These are phyloP conservation scores for Labeo catla DNA, from an alignment of 2,113 vertebrate genomes.

Conservation along the genomic window DNA sequence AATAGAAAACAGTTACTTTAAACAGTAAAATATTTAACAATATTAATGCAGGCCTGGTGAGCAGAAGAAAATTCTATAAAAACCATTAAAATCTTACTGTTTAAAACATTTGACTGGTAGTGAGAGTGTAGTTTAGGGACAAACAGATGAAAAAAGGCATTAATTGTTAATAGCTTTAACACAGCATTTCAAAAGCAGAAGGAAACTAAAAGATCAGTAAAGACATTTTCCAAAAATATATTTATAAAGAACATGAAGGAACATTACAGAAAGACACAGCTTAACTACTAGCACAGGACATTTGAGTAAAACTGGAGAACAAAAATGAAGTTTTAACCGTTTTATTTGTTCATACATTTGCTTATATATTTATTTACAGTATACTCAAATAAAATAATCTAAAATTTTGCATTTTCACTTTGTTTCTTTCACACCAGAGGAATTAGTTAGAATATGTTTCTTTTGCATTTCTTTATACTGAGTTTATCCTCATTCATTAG, in stretches of 20 bases:
- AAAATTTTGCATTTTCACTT: not conserved
- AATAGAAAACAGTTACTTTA: no score
- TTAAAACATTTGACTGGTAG: no score
- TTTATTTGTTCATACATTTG: conserved; percentile 28
- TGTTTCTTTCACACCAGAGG: not conserved
- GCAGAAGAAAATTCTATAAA: no score
- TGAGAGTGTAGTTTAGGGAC: not conserved
- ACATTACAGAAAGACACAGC: not conserved
- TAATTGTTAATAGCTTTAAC: not conserved
- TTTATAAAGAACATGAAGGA: not conserved
- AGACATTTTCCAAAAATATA: not conserved
- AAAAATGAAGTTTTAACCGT: not conserved
- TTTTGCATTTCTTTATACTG: not conserved
- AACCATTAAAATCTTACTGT: no score
- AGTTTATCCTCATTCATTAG: not conserved
- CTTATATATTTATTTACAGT: not conserved
- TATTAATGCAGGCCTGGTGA: no score
- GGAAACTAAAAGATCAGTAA: not conserved
- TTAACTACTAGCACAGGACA: not conserved
- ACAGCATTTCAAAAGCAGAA: not conserved
- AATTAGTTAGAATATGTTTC: not conserved
- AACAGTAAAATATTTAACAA: no score
- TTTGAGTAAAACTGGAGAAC: not conserved
- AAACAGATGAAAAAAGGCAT: not conserved
- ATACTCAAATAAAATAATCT: not conserved